Evolutionary conservation across 2,113 vertebrate species (phyloP).

Genomic region (Clarias gariepinus): DNA sequence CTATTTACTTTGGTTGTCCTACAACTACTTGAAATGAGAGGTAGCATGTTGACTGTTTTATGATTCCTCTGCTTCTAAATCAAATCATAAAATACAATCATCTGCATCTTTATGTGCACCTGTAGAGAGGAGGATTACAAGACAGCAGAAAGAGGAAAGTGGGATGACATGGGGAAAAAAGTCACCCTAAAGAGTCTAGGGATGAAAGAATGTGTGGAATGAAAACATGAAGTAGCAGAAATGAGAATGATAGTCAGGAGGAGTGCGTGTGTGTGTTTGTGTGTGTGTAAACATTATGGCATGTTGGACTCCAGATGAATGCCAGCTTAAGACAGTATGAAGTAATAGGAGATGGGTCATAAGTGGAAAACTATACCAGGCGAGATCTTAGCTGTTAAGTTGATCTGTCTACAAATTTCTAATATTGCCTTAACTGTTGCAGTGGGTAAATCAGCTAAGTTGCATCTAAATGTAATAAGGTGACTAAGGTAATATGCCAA

Average conservation of each 20-base stretch:
- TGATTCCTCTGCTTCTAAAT: slow-evolving; percentile 8
- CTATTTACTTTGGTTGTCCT: not conserved
- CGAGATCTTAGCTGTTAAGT: not conserved
- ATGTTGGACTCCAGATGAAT: slow-evolving; percentile 36
- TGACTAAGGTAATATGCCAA: not conserved
- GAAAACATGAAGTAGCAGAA: slow-evolving; percentile 11
- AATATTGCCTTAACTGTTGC: not conserved
- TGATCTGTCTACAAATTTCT: not conserved
- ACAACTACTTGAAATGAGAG: not conserved
- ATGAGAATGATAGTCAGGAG: not conserved
- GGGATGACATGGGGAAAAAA: slow-evolving; percentile 14
- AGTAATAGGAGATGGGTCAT: not conserved
- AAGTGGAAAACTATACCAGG: not conserved
- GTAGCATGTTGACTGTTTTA: slow-evolving; percentile 11
- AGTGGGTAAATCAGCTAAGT: not conserved
- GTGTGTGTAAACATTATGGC: not conserved
- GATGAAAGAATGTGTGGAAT: slow-evolving; percentile 7
- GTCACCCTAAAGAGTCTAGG: not conserved
- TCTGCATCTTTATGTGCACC: slow-evolving; percentile 39
- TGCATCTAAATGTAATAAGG: not conserved
- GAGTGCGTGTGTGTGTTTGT: not conserved
- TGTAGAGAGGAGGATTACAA: slow-evolving; percentile 19
- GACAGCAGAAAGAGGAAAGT: not conserved
- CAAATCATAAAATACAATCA: slow-evolving; percentile 26
- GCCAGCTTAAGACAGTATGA: slow-evolving; percentile 22